Evolutionary conservation across 2,113 vertebrate genomes (phyloP), one percentile per base, ranked within the genome.

Genomic region (Notothenia coriiceps): DNA sequence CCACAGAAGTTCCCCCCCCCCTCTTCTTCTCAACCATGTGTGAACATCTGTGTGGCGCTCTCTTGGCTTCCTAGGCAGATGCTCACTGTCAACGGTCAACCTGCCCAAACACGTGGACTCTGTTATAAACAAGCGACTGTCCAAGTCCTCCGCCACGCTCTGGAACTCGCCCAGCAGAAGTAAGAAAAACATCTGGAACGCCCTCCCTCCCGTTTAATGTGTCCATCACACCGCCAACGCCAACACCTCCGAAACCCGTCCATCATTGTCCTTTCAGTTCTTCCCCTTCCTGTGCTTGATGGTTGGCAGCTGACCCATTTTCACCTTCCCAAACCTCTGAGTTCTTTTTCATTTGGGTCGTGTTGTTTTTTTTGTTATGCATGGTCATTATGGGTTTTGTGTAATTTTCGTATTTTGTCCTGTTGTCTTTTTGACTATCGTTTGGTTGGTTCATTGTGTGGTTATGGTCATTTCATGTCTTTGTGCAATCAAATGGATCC

Each of bases 81-180:
- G 97, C 95, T 98, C 97, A 73, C 95, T 97, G 95, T 98, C 97
- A 94, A 97, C 97, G 83, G 97, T 98, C 96, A 98, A 97, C 95
- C 96, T 98, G 95, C 97, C 97, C 83, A 97, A 97, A 96, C 97
- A 97, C 94, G 96, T 96, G 96, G 97, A 98, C 94, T 97, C 97
- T 96, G 96, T 98, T 95, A 96, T 98, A 96, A 98, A 97, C 97
- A 98, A 96, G 96, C 96, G 97, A 93, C 97, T 98, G 96, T 98
- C 97, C 96, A 98, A 98, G 95, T 98, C 97, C 95, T 98, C 97
- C n/a, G 97, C 97, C 94, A 98, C 97, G 82, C 97, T 99, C 92
- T 98, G 98, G 98, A 99, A 97, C 95, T 98, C 97, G 90, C 97
- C 97, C 95, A 97, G 95, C 96, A 97, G 97, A 98, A 98, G 97